Conservation (phyloP, 2,797 vertebrate species). For the Rhadinocentrus ornatus region DNA sequence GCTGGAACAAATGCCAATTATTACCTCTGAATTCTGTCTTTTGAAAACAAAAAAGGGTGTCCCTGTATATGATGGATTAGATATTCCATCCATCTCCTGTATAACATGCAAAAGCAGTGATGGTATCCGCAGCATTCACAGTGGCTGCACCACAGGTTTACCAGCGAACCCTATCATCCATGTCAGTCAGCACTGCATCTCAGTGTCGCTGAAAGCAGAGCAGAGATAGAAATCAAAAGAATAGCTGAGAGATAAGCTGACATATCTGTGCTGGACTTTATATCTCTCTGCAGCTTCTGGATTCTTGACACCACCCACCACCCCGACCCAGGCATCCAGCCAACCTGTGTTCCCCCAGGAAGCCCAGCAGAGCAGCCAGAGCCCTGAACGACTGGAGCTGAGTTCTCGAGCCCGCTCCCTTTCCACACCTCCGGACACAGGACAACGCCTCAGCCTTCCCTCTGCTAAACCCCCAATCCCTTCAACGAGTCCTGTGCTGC, state of each 20-base stretch:
- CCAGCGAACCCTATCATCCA: conserved; percentile 3
- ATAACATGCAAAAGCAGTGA: conserved; percentile 38
- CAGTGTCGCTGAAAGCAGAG: conserved; percentile 5
- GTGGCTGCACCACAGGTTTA: conserved; percentile 5
- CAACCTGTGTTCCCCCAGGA: conserved; percentile 90
- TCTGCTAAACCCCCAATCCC: conserved; percentile 83
- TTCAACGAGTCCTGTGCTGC: conserved; percentile 71
- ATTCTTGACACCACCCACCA: conserved; percentile 90
- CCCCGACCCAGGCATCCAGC: conserved; percentile 91
- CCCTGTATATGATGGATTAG: conserved; percentile 39
- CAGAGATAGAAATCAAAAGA: conserved; percentile 15
- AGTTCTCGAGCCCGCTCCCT: conserved; percentile 85
- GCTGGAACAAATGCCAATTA: neutral
- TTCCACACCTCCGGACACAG: conserved; percentile 88
- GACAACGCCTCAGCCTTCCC: conserved; percentile 86
- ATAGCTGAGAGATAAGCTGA: conserved; percentile 16
- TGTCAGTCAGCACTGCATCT: conserved; percentile 16
- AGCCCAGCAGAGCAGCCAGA: conserved; percentile 82
- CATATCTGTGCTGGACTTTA: conserved; percentile 15
- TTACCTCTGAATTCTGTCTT: too few species aligned
- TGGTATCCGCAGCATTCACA: conserved; percentile 33
- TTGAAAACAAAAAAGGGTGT: neutral
- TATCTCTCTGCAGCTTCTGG: conserved; percentile 85
- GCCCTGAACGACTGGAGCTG: conserved; percentile 85
- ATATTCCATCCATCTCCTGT: conserved; percentile 30